Conservation (phyloP, 2,888 invertebrate species). For the Platyscelio sp. region DNA sequence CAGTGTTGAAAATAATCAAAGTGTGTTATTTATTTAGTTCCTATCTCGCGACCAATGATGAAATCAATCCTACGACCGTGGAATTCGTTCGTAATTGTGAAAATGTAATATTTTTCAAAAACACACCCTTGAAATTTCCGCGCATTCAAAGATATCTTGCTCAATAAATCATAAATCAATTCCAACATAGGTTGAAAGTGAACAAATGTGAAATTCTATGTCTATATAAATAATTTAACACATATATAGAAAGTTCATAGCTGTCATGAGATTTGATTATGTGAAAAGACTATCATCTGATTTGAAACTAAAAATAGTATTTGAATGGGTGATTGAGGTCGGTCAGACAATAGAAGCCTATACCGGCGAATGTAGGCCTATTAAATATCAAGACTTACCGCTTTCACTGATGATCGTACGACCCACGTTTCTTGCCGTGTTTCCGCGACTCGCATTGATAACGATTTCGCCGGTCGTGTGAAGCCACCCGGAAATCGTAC, state of each 20-base stretch:
- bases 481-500: constrained; percentile 18
- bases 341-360: constrained; percentile 62
- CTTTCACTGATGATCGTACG: constrained; percentile 70
- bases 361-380: constrained; percentile 65
- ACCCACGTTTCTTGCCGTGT: constrained; percentile 56
- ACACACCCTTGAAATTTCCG: not conserved
- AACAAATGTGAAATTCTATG: constrained; percentile 59
- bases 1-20: too few relatives aligned
- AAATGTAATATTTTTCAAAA: constrained; percentile 8
- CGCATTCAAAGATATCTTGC: constrained; percentile 23
- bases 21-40: too few relatives aligned
- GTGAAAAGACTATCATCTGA: constrained; percentile 64
- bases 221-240: constrained; percentile 48
- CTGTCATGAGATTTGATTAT: constrained; percentile 68
- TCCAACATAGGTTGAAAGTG: constrained; percentile 41
- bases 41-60: too few relatives aligned
- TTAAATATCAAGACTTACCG: constrained; percentile 68
- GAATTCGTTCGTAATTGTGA: not conserved
- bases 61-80: too few relatives aligned
- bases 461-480: constrained; percentile 14
- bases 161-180: constrained; percentile 61
- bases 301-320: constrained; percentile 71
- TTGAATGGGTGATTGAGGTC: constrained; percentile 71
- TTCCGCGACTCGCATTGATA: constrained; percentile 30
- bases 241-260: constrained; percentile 64